phyloP scores from a whole-genome alignment of 2,888 invertebrate genomes.

The Tetragnatha montana region DNA sequence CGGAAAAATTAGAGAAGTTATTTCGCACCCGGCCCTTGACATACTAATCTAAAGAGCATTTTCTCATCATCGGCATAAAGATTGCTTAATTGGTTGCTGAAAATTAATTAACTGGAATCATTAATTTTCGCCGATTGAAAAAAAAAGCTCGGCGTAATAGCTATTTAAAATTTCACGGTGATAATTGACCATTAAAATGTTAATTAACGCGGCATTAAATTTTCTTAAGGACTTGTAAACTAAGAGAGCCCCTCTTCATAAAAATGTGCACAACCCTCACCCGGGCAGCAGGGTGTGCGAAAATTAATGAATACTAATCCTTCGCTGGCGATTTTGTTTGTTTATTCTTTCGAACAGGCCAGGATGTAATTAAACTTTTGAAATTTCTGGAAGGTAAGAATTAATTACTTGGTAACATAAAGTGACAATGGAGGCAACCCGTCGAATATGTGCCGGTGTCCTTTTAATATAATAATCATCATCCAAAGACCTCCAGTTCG shows the following conservation, averaged over 20 bases:
- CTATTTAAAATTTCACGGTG: slow-evolving; percentile 48
- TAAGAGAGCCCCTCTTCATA: slow-evolving; percentile 21
- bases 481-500: background rate
- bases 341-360: slow-evolving; percentile 25
- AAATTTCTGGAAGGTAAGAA: slow-evolving; percentile 22
- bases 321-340: slow-evolving; percentile 15
- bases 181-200: slow-evolving; percentile 67
- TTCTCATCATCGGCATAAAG: slow-evolving; percentile 34
- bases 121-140: slow-evolving; percentile 39
- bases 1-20: slow-evolving; percentile 20
- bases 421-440: slow-evolving; percentile 18
- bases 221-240: slow-evolving; percentile 50
- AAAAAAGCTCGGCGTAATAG: slow-evolving; percentile 20
- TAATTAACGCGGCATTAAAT: slow-evolving; percentile 58
- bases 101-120: slow-evolving; percentile 64
- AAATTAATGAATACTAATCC: slow-evolving; percentile 58
- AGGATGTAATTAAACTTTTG: slow-evolving; percentile 47
- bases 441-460: background rate
- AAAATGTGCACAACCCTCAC: slow-evolving; percentile 7
- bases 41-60: slow-evolving; percentile 22
- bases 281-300: slow-evolving; percentile 1
- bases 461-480: slow-evolving; percentile 5
- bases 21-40: slow-evolving; percentile 8
- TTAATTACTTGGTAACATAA: slow-evolving; percentile 42
- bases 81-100: slow-evolving; percentile 60